These are phyloP conservation scores for Marisa cornuarietis DNA, from an alignment of 1,140 invertebrate genomes.

Conservation along the genomic window DNA sequence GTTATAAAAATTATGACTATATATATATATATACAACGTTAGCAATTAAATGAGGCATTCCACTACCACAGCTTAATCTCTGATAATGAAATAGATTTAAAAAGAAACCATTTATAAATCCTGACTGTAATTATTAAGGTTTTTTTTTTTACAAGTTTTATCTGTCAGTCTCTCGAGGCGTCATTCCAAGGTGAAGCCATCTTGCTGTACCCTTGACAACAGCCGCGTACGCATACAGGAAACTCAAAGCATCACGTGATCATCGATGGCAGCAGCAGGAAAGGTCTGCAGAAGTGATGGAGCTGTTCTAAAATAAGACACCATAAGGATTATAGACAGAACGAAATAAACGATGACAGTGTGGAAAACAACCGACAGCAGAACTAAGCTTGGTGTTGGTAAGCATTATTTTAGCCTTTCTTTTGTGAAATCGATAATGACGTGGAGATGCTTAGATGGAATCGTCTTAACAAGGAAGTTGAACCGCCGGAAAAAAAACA, in stretches of 20 bases:
- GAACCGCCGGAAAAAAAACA: neutral
- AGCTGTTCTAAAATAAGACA: constrained; percentile 13
- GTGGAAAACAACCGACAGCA: constrained; percentile 45
- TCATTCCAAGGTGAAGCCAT: neutral
- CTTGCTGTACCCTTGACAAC: constrained; percentile 20
- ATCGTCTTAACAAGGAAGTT: constrained; percentile 18
- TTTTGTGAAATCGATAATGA: neutral
- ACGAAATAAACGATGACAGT: constrained; percentile 34
- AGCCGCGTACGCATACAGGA: constrained; percentile 38
- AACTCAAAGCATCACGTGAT: constrained; percentile 44
- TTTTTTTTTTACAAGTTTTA: no score
- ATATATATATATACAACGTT: no score
- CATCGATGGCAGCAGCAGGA: constrained; percentile 36
- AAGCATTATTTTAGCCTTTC: constrained; percentile 16
- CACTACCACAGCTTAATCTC: no score
- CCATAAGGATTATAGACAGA: neutral
- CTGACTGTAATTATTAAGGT: no score
- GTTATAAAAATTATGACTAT: no score
- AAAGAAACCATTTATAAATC: no score
- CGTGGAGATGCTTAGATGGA: neutral
- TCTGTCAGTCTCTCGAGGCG: no score
- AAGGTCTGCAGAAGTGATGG: neutral
- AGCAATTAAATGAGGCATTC: no score
- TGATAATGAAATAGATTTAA: no score
- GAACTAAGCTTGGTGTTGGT: constrained; percentile 52